These are phyloP conservation scores for Pseudochirops cupreus DNA, from an alignment of 2,797 vertebrate genomes.

Conservation along the genomic window DNA sequence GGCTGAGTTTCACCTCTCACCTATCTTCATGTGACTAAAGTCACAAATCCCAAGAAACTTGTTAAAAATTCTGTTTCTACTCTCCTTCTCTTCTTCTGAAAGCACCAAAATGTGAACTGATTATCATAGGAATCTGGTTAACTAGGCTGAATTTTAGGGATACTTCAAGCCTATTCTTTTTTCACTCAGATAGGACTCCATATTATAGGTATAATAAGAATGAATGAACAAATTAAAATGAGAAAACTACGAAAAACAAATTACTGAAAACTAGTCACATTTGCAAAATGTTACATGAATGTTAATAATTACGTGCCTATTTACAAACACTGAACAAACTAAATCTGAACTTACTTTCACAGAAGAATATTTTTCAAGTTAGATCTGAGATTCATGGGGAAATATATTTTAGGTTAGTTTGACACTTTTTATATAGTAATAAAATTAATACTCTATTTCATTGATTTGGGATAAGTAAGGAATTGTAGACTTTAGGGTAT, in stretches of 20 bases:
- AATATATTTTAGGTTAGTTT: not conserved
- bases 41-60: slow-evolving; percentile 18
- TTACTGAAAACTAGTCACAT: slow-evolving; percentile 28
- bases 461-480: not conserved
- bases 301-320: slow-evolving; percentile 17
- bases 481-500: not conserved
- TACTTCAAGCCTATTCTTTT: slow-evolving; percentile 11
- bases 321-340: slow-evolving; percentile 28
- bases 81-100: not conserved
- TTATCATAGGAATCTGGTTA: slow-evolving; percentile 40
- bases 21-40: slow-evolving; percentile 24
- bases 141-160: not conserved
- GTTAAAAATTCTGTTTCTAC: slow-evolving; percentile 43
- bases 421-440: not conserved
- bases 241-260: slow-evolving; percentile 46
- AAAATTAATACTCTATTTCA: not conserved
- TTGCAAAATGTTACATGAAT: not conserved
- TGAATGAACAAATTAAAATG: slow-evolving; percentile 38
- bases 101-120: slow-evolving; percentile 9
- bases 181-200: not conserved
- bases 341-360: slow-evolving; percentile 33
- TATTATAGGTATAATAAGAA: not conserved
- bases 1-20: not conserved
- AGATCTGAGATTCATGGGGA: slow-evolving; percentile 39
- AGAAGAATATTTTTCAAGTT: slow-evolving; percentile 1